Conservation (phyloP, 2,888 invertebrate species). For the Drosophila robusta region DNA sequence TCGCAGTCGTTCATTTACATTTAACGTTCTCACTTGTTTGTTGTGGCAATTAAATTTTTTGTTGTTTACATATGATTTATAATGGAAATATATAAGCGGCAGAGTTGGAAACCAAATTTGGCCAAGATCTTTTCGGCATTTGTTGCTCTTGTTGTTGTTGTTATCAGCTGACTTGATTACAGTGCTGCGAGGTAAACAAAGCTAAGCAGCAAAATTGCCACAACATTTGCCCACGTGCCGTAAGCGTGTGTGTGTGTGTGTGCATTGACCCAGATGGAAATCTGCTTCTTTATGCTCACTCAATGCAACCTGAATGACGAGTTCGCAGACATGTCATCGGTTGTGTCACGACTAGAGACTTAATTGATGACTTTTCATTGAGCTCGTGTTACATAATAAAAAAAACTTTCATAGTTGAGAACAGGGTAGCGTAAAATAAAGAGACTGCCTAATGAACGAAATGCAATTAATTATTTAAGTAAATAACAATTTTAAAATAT, state of each 20-base stretch:
- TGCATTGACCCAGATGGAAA: neutral
- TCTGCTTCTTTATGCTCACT: too few species aligned
- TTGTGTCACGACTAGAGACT: neutral
- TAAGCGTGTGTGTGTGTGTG: constrained; percentile 11
- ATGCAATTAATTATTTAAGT: too few species aligned
- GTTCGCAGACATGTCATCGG: neutral
- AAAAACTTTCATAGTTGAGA: too few species aligned
- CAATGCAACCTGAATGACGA: neutral
- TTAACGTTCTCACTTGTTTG: constrained; percentile 12
- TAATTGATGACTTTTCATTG: neutral
- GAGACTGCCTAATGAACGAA: too few species aligned
- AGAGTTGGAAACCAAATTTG: constrained; percentile 31
- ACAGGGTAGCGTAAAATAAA: too few species aligned
- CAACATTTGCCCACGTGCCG: neutral
- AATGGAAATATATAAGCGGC: constrained; percentile 32
- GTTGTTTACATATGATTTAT: constrained; percentile 52
- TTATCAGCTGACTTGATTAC: constrained; percentile 63
- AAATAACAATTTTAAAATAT: too few species aligned
- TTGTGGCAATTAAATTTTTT: constrained; percentile 61
- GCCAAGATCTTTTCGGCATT: constrained; percentile 38
- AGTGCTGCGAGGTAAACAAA: constrained; percentile 34
- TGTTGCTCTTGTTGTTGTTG: constrained; percentile 17
- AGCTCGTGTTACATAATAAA: neutral
- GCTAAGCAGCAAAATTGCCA: constrained; percentile 26
- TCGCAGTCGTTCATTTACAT: neutral